Evolutionary conservation across 2,113 vertebrate genomes (phyloP), one percentile per base, ranked within the genome.

Genomic region (Taurulus bubalis): DNA sequence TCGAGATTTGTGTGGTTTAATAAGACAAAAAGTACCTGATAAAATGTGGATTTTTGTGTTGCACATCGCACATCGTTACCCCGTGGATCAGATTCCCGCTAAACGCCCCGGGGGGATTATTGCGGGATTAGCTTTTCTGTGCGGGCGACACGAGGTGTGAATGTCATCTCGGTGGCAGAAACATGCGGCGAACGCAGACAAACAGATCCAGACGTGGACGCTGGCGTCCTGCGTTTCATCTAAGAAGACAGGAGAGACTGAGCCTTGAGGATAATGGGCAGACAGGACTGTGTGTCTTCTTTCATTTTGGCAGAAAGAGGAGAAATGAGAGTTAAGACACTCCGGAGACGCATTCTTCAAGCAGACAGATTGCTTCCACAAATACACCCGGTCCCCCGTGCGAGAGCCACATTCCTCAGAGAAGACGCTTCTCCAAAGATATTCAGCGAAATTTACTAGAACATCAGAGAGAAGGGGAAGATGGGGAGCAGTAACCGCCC

Each of bases 341-440:
- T 88, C 86, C 28, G 72, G 88, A 89, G 89, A 90, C 86, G 65
- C 81, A 78, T 85, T 90, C 70, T 79, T 87, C 88, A 90, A 77
- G 86, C 42, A 87, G 87, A 89, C 87, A 81, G 85, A 90, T 90
- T 59, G 79, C 87, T 88, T 91, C 88, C 77, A 85, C 92, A 92
- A 92, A 93, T 84, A 92, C 75, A 73, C 69, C 64, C 60, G 67
- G 26, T 64, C 78, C 87, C 90, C 79, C n/a, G 88, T 70, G 87
- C 81, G 87, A 79, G 34, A 60, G 75, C 8, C 80, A n/a, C 40
- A 59, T 62, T 81, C 85, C 88, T 87, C 79, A 26, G 85, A 89
- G 91, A 72, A 77, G 79, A 62, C 12, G 67, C 83, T 49, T 32
- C 72, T 82, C 77, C 71, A 11, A 79, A 85, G 82, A 87, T 65